phyloP scores from a whole-genome alignment of 2,888 invertebrate genomes.

The Gari tellinella region DNA sequence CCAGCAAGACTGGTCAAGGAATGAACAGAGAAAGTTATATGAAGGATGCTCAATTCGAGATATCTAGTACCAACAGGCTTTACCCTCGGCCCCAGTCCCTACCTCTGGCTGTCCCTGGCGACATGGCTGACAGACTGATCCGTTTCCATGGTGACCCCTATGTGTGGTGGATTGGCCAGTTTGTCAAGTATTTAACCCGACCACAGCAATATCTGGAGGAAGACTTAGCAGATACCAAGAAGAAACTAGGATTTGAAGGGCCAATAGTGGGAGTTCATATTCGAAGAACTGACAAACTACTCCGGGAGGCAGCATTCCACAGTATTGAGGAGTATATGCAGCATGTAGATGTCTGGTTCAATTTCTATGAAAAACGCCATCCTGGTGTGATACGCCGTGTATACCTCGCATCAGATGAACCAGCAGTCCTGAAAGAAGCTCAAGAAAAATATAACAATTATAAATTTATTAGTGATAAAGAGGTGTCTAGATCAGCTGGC shows the following conservation, averaged over 20 bases:
- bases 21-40: slow-evolving; percentile 84
- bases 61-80: slow-evolving; percentile 98
- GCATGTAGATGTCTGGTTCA: slow-evolving; percentile 95
- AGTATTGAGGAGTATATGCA: slow-evolving; percentile 97
- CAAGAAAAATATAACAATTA: slow-evolving; percentile 90
- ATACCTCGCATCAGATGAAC: slow-evolving; percentile 98
- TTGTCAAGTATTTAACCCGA: slow-evolving; percentile 94
- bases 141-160: slow-evolving; percentile 96
- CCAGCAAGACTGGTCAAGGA: slow-evolving; percentile 86
- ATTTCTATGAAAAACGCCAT: slow-evolving; percentile 88
- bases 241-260: slow-evolving; percentile 91
- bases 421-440: slow-evolving; percentile 89
- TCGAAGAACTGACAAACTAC: slow-evolving; percentile 90
- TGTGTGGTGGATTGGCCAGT: slow-evolving; percentile 99
- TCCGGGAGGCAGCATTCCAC: slow-evolving; percentile 99
- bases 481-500: slow-evolving; percentile 95
- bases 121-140: slow-evolving; percentile 89
- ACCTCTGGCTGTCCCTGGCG: slow-evolving; percentile 96
- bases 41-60: slow-evolving; percentile 89
- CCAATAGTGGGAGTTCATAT: slow-evolving; percentile 93
- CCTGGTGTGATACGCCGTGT: slow-evolving; percentile 88
- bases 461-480: slow-evolving; percentile 94
- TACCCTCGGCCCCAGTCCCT: slow-evolving; percentile 91
- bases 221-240: slow-evolving; percentile 90
- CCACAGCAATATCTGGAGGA: slow-evolving; percentile 90